phyloP scores from a whole-genome alignment of 2,113 vertebrate species.

The Chaetura pelagica region DNA sequence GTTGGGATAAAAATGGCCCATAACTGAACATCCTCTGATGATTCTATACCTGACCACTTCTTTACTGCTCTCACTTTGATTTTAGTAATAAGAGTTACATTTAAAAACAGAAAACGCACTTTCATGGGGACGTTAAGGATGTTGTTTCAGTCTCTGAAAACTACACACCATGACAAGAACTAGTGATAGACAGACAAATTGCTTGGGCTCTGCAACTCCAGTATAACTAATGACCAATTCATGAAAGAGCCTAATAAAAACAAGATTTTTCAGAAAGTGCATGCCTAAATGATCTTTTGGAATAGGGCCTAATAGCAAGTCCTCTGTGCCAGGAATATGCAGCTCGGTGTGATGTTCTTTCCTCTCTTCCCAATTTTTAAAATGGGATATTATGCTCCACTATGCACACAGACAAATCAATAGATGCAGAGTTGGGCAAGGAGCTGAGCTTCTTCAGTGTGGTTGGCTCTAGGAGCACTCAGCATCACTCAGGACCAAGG shows the following conservation, averaged over 20 bases:
- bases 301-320: background rate
- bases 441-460: background rate
- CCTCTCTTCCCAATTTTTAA: background rate
- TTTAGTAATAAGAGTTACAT: background rate
- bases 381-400: background rate
- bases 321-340: background rate
- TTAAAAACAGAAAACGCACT: background rate
- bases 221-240: background rate
- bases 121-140: background rate
- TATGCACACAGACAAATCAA: background rate
- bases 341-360: background rate
- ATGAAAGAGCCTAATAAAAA: background rate
- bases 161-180: background rate
- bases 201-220: background rate
- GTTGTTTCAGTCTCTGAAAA: background rate
- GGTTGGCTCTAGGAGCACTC: background rate
- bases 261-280: background rate
- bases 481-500: background rate
- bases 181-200: background rate
- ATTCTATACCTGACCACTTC: background rate
- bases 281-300: background rate
- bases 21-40: background rate
- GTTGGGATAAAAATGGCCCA: constrained; percentile 14
- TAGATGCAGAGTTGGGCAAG: background rate
- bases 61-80: background rate